Base-by-base conservation (phyloP, 2,113 vertebrate genomes). In the Ammospiza nelsoni region DNA sequence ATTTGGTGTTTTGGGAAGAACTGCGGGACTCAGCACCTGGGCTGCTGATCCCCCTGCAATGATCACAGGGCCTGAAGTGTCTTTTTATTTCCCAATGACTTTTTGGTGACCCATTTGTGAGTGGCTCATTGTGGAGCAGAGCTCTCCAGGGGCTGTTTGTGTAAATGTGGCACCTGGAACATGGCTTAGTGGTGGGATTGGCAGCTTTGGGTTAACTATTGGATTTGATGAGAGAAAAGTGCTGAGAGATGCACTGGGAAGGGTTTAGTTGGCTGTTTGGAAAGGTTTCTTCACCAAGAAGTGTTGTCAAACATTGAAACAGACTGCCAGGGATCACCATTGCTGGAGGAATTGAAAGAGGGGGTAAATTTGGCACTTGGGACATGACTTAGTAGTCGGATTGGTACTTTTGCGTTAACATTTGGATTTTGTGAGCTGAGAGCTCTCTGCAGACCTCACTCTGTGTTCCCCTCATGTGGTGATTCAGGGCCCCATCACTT, bases 181-280 rank as follows among this genome's bases (percentile, higher is more conserved):
- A 8, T 25, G 57, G 9, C 71, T 44, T 7, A n/a, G 71, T 12
- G 71, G 24, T 22, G 24, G 33, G 10, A 35, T 46, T 4, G 72
- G 25, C 16, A 48, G 10, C 27, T 35, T 35, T 23, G n/a, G 15
- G 20, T 19, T 37, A n/a, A n/a, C 1, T 2, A 18, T 46, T 35
- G 33, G 11, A 59, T 29, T 35, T 48, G 24, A 8, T 28, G 31
- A 49, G 49, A 25, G 13, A 6, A 33, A 80, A 20, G 9, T 19
- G 33, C 33, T 3, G 1, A 29, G 33, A 37, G 25, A 2, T 31
- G 41, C 5, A 31, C 4, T 10, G 8, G 20, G 4, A 8, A 48
- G 12, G 33, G 9, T 46, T 25, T 20, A 27, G 13, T 12, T 22
- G 35, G 17, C 28, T 27, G 1, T 57, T 31, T 6, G 1, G 16